phyloP scores from a whole-genome alignment of 2,888 invertebrate genomes.

The Drosophila pegasa region DNA sequence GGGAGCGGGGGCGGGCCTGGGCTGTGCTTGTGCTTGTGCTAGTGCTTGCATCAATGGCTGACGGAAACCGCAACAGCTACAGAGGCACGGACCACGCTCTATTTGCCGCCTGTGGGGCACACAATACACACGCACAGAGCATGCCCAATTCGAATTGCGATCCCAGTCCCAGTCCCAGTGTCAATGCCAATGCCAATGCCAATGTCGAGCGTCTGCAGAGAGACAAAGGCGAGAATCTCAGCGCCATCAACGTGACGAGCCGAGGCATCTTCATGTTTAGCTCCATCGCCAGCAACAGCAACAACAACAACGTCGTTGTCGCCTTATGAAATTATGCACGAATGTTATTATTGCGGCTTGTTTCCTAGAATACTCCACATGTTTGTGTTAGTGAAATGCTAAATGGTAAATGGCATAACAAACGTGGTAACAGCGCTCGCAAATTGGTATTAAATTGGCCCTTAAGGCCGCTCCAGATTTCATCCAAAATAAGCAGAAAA shows the following conservation, averaged over 20 bases:
- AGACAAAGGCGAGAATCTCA: constrained; percentile 65
- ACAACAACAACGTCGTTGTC: neutral
- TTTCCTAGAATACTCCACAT: constrained; percentile 50
- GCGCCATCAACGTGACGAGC: constrained; percentile 53
- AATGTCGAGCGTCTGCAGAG: constrained; percentile 74
- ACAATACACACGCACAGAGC: constrained; percentile 14
- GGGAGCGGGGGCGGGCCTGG: neutral
- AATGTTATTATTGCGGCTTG: constrained; percentile 73
- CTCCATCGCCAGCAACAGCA: constrained; percentile 10
- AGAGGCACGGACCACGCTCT: constrained; percentile 26
- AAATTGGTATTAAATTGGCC: constrained; percentile 70
- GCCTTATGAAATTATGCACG: constrained; percentile 69
- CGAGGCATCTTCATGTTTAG: constrained; percentile 56
- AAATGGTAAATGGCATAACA: constrained; percentile 69
- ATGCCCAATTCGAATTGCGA: constrained; percentile 17
- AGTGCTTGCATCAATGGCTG: constrained; percentile 33
- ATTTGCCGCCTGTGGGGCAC: constrained; percentile 37
- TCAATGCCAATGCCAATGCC: constrained; percentile 72
- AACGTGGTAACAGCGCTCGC: constrained; percentile 45
- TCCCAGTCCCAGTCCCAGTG: constrained; percentile 53
- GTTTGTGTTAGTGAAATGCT: constrained; percentile 63
- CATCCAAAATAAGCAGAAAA: neutral
- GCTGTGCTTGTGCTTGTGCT: neutral
- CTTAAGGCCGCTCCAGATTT: constrained; percentile 45
- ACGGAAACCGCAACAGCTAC: constrained; percentile 61